Percentiles rank a stretch among this genome's conserved stretches.
Conservation (phyloP, 2,113 vertebrate species). For the Eulemur rufifrons region DNA sequence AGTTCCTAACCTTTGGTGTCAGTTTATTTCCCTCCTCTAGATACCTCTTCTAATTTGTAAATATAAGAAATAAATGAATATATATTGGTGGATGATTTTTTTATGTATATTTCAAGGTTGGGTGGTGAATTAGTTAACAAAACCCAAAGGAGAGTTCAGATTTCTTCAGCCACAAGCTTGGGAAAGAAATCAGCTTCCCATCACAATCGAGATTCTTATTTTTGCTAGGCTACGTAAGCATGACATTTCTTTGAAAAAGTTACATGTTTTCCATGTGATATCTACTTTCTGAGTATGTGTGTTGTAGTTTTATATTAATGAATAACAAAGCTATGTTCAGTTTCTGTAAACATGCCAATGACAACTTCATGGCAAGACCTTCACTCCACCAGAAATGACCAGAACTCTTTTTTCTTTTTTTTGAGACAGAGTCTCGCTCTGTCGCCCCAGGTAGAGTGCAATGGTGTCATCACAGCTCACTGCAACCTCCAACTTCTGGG, state of each 20-base stretch:
- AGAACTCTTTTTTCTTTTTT: too few relatives aligned
- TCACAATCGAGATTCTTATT: slow-evolving; percentile 20
- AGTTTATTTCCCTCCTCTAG: neutral
- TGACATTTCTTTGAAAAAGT: neutral
- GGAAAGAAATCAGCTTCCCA: slow-evolving; percentile 16
- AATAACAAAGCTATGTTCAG: slow-evolving; percentile 24
- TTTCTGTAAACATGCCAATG: slow-evolving; percentile 48
- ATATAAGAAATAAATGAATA: neutral
- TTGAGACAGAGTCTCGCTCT: too few relatives aligned
- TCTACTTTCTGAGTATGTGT: neutral
- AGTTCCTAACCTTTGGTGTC: neutral
- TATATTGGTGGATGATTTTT: neutral
- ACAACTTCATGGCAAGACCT: slow-evolving; percentile 46
- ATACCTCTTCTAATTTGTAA: neutral
- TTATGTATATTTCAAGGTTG: slow-evolving; percentile 35
- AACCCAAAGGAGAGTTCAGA: neutral
- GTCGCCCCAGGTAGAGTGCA: too few relatives aligned
- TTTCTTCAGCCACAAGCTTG: slow-evolving; percentile 44
- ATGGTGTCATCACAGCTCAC: too few relatives aligned
- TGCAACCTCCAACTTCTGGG: too few relatives aligned
- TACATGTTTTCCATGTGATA: neutral
- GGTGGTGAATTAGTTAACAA: neutral
- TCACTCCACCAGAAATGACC: slow-evolving; percentile 39
- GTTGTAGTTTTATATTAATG: neutral
- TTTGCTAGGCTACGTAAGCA: neutral